Conservation (phyloP, 2,113 vertebrate species). For the Clinocottus analis region DNA sequence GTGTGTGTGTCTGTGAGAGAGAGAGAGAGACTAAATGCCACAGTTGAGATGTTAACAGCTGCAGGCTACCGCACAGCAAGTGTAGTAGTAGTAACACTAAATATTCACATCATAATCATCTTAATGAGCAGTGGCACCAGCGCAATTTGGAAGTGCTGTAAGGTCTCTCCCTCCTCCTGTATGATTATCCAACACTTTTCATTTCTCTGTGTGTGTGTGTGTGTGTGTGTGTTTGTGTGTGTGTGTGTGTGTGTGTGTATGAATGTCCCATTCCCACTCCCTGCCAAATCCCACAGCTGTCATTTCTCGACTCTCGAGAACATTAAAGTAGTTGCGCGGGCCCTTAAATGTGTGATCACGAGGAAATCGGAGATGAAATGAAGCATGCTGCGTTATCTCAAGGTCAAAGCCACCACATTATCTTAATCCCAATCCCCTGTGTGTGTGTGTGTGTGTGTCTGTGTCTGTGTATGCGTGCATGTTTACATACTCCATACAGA, state of each 20-base stretch:
- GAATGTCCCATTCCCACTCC: not conserved
- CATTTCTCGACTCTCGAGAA: constrained; percentile 25
- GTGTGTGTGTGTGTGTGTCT: constrained; percentile 17
- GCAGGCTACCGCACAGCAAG: constrained; percentile 43
- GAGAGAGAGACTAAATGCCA: constrained; percentile 35
- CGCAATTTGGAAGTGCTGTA: constrained; percentile 41
- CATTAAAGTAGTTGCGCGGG: not conserved
- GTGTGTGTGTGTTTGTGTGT: not conserved
- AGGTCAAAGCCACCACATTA: constrained; percentile 36
- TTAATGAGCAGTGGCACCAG: constrained; percentile 52
- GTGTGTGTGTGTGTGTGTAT: not conserved
- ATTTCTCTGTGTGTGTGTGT: not conserved
- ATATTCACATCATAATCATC: constrained; percentile 59
- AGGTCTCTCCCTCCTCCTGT: constrained; percentile 30
- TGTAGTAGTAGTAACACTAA: constrained; percentile 48
- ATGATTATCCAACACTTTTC: constrained; percentile 29
- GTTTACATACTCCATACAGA: not conserved
- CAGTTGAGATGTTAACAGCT: constrained; percentile 47
- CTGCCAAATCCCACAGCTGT: constrained; percentile 26
- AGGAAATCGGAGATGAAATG: constrained; percentile 20
- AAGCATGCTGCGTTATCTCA: constrained; percentile 20
- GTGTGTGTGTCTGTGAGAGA: not conserved
- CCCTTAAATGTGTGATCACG: constrained; percentile 11
- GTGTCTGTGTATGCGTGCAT: not conserved
- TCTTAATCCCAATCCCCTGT: not conserved